Evolutionary conservation across 2,797 vertebrate genomes (phyloP).

Genomic region (Peromyscus eremicus): DNA sequence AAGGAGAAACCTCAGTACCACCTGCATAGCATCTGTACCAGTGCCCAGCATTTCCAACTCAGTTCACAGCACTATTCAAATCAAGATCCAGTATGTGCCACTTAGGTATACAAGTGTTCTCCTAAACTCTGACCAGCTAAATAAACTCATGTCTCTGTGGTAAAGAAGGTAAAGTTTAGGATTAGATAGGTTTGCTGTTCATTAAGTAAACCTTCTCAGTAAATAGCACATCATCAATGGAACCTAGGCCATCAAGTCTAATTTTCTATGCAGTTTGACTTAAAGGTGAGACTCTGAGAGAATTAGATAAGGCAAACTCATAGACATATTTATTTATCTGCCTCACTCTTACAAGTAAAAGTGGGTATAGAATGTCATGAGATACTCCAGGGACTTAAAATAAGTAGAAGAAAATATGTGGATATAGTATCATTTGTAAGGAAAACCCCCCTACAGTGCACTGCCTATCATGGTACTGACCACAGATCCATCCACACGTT

Average conservation of each 20-base stretch:
- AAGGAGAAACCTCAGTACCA: not conserved
- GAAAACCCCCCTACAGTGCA: not conserved
- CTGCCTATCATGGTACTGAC: not conserved
- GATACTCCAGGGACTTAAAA: not conserved
- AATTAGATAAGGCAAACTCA: not conserved
- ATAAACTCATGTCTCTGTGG: constrained; percentile 9
- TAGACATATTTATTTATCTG: not conserved
- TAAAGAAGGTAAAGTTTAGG: not conserved
- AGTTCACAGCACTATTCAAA: not conserved
- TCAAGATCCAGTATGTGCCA: not conserved
- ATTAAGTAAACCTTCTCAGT: not conserved
- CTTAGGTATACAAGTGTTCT: not conserved
- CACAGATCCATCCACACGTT: not conserved
- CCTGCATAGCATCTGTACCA: not conserved
- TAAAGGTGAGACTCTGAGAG: not conserved
- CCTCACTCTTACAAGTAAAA: not conserved
- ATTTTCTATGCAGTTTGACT: not conserved
- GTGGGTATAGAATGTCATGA: not conserved
- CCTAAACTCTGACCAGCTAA: not conserved
- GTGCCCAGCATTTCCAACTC: not conserved
- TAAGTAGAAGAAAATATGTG: not conserved
- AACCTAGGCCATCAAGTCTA: not conserved
- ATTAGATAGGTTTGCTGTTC: not conserved
- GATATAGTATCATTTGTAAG: not conserved
- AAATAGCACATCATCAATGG: not conserved